phyloP scores from a whole-genome alignment of 2,888 invertebrate genomes.

The Adineta ricciae region DNA sequence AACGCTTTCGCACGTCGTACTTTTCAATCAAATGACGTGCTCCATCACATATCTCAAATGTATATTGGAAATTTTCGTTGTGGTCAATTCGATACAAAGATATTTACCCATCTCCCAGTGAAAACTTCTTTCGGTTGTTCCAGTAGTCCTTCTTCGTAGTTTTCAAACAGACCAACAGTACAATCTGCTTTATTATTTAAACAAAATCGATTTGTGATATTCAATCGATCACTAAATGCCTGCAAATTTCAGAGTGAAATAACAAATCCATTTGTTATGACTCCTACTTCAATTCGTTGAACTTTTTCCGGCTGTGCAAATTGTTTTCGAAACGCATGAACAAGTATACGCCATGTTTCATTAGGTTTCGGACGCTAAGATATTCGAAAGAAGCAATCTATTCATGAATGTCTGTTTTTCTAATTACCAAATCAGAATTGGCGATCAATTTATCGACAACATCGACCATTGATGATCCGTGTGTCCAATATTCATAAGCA shows the following conservation, averaged over 20 bases:
- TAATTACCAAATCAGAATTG: neutral
- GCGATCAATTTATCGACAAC: neutral
- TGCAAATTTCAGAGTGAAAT: conserved; percentile 51
- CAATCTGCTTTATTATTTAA: conserved; percentile 71
- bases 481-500: conserved; percentile 16
- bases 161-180: conserved; percentile 78
- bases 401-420: too few species aligned
- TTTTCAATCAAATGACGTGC: conserved; percentile 20
- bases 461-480: neutral
- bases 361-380: neutral
- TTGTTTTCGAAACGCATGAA: conserved; percentile 80
- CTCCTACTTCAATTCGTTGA: conserved; percentile 67
- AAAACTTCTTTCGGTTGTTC: conserved; percentile 65
- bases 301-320: conserved; percentile 70
- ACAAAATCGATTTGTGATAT: conserved; percentile 68
- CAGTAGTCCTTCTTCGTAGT: conserved; percentile 66
- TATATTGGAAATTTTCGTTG: neutral
- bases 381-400: neutral
- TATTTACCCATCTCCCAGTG: conserved; percentile 73
- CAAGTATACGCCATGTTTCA: conserved; percentile 66
- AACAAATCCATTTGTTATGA: neutral
- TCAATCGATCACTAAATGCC: conserved; percentile 56
- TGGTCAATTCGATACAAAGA: too few species aligned
- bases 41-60: conserved; percentile 26
- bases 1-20: conserved; percentile 31